These are phyloP conservation scores for Siniperca knerii DNA, from an alignment of 2,113 vertebrate species.

Conservation along the genomic window DNA sequence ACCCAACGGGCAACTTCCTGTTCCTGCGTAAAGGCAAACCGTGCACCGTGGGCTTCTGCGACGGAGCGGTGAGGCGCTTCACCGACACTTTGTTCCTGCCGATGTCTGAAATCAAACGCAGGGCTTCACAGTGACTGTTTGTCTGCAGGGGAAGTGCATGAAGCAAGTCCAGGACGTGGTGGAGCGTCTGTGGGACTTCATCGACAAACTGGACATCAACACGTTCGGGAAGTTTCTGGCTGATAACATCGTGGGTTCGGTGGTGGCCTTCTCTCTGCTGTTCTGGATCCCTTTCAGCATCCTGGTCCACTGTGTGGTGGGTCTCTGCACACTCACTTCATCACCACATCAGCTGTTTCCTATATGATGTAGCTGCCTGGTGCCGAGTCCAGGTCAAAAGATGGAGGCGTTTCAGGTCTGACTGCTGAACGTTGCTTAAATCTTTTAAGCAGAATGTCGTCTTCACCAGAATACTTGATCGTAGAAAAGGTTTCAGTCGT, in stretches of 20 bases:
- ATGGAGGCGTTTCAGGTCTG: too few relatives aligned
- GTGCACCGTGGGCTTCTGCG: slow-evolving; percentile 96
- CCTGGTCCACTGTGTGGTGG: slow-evolving; percentile 96
- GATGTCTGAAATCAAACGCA: too few relatives aligned
- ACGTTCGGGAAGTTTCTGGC: slow-evolving; percentile 95
- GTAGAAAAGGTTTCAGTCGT: too few relatives aligned
- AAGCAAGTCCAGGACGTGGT: slow-evolving; percentile 97
- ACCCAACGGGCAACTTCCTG: slow-evolving; percentile 77
- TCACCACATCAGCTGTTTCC: too few relatives aligned
- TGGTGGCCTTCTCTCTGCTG: slow-evolving; percentile 94
- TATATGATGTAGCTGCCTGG: too few relatives aligned
- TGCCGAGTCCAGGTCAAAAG: too few relatives aligned
- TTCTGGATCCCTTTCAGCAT: slow-evolving; percentile 98
- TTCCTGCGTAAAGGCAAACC: slow-evolving; percentile 96
- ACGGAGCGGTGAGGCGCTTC: slow-evolving; percentile 85
- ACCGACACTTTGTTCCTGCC: neutral
- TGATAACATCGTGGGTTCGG: slow-evolving; percentile 96
- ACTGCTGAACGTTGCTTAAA: too few relatives aligned
- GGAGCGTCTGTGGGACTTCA: slow-evolving; percentile 98
- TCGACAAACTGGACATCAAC: slow-evolving; percentile 96
- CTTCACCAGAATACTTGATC: too few relatives aligned
- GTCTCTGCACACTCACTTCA: slow-evolving; percentile 52
- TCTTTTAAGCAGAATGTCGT: too few relatives aligned
- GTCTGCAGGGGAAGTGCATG: slow-evolving; percentile 93
- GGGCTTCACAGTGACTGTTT: too few relatives aligned